phyloP scores from a whole-genome alignment of 1,140 invertebrate genomes.

The Calycopis cecrops region DNA sequence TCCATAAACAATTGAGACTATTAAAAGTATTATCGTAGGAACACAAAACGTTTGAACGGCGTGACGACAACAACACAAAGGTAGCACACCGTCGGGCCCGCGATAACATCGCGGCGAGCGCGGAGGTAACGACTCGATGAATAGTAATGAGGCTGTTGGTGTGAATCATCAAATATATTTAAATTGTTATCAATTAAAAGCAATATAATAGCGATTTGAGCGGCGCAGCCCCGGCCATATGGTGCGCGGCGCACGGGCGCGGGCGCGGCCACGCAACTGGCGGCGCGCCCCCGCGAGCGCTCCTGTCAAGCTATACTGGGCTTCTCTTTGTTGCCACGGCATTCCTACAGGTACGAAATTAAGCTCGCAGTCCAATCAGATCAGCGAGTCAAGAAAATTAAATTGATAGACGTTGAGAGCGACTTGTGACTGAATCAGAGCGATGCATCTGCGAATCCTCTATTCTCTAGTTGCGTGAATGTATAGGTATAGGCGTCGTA shows the following conservation, averaged over 20 bases:
- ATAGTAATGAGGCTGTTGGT: slow-evolving; percentile 71
- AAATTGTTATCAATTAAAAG: slow-evolving; percentile 75
- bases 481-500: too few species aligned
- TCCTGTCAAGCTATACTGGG: too few species aligned
- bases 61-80: slow-evolving; percentile 59
- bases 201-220: slow-evolving; percentile 74
- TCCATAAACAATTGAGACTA: too few species aligned
- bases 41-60: slow-evolving; percentile 38
- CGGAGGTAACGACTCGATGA: slow-evolving; percentile 69
- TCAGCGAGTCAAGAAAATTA: too few species aligned
- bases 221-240: slow-evolving; percentile 59
- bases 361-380: too few species aligned
- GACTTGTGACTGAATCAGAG: too few species aligned
- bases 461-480: too few species aligned
- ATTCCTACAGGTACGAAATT: too few species aligned
- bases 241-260: slow-evolving; percentile 48
- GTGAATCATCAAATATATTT: slow-evolving; percentile 75
- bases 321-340: too few species aligned
- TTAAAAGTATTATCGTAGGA: background rate
- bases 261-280: slow-evolving; percentile 33
- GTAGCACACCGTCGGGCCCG: slow-evolving; percentile 64
- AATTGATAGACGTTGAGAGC: too few species aligned
- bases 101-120: slow-evolving; percentile 64
- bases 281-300: too few species aligned
- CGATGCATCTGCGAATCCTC: too few species aligned